Evolutionary conservation across 2,113 vertebrate species (phyloP).

Genomic region (Spilogale gracilis): DNA sequence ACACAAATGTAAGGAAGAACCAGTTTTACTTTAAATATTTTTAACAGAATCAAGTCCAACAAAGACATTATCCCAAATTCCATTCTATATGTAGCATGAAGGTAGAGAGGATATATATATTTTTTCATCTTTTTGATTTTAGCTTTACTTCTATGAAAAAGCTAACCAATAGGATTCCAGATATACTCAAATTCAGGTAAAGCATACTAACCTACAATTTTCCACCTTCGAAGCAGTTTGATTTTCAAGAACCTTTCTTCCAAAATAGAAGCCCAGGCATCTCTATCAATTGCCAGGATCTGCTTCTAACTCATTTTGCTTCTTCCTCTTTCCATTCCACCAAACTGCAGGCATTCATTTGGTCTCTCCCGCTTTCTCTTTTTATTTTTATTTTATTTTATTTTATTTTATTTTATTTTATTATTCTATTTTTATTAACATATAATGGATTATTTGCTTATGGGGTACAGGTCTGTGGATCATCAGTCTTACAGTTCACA

Average conservation of each 20-base stretch:
- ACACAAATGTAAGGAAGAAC: not conserved
- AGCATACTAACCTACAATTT: not conserved
- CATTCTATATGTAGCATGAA: not conserved
- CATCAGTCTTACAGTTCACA: too few relatives aligned
- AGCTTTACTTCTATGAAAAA: slow-evolving; percentile 49
- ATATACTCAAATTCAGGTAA: slow-evolving; percentile 30
- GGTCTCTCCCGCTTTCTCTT: not conserved
- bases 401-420: too few relatives aligned
- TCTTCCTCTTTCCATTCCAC: not conserved
- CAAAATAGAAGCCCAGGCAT: not conserved
- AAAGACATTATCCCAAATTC: slow-evolving; percentile 13
- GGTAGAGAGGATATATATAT: not conserved
- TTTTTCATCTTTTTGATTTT: not conserved
- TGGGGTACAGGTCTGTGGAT: too few relatives aligned
- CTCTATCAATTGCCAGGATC: not conserved
- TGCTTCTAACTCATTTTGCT: slow-evolving; percentile 26
- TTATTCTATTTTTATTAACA: too few relatives aligned
- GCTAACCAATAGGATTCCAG: not conserved
- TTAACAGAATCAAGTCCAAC: slow-evolving; percentile 44
- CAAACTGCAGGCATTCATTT: not conserved
- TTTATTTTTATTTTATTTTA: too few relatives aligned
- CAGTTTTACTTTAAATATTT: slow-evolving; percentile 36
- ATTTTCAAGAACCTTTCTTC: slow-evolving; percentile 42
- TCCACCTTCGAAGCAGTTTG: not conserved
- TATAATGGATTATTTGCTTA: too few relatives aligned